Base-by-base conservation (phyloP, 2,797 vertebrate species). In the Catharus ustulatus region DNA sequence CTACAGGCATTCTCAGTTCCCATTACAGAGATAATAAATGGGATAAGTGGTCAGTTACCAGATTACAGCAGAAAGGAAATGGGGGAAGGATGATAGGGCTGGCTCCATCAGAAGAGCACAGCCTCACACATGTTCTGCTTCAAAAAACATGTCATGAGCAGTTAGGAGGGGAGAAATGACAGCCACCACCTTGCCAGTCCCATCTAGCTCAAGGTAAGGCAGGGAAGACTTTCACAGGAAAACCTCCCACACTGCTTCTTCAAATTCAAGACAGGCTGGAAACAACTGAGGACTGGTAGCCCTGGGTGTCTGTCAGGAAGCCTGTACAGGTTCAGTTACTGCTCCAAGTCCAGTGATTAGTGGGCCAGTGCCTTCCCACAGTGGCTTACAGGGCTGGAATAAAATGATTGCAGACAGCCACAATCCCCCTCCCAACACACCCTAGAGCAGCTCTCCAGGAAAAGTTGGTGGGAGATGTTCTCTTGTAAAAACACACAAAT, bases 1-100 rank as follows among this genome's bases (percentile, higher is more conserved):
- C 96, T 87, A 82, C 45, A 40, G 92, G 89, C 93, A 34, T 96
- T 94, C 95, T 92, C 91, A 84, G 92, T 82, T 94, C 96, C 95
- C 96, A 89, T 95, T 95, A 97, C 71, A 75, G 45, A 92, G 87
- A 78, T 93, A 95, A 96, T 90, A 95, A 96, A 94, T 43, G 91
- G 5, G 46, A 11, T 94, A 96, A 97, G 92, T 79, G 92, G 90
- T 68, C 95, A 83, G 95, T 96, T 95, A 97, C 90, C 80, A 94
- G 93, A 96, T 96, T 96, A 97, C 34, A 7, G 32, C 34, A 62
- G 84, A 95, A 92, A 93, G 93, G 95, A 94, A 95, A 79, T 8
- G 16, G 54, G 46, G 36, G 64, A 89, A 67, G 64, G 61, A 96
- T n/a, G 91, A 95, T 7, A 72, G 87, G 54, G 82, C 84, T 93